phyloP scores from a whole-genome alignment of 2,888 invertebrate species.

The Aleiodes leptofemur region DNA sequence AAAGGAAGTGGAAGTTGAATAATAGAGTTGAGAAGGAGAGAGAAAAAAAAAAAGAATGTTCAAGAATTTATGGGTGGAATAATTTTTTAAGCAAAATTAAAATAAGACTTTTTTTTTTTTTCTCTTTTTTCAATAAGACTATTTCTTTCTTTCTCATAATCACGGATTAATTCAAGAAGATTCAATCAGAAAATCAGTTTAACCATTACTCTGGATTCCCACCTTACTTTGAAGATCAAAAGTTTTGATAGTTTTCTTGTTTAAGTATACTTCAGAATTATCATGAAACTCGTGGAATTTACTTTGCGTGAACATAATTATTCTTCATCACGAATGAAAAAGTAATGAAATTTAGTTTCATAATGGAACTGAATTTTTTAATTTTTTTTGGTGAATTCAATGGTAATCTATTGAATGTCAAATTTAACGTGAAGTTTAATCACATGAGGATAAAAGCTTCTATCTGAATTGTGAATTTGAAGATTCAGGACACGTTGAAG shows the following conservation, averaged over 20 bases:
- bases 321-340: too few relatives aligned
- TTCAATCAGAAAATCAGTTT: conserved; percentile 24
- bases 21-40: not conserved
- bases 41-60: not conserved
- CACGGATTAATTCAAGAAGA: conserved; percentile 12
- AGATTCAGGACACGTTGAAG: too few relatives aligned
- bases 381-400: too few relatives aligned
- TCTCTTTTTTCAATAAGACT: too few relatives aligned
- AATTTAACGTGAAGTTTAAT: too few relatives aligned
- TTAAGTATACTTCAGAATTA: conserved; percentile 1
- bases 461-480: too few relatives aligned
- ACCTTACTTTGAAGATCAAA: not conserved
- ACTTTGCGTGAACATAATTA: not conserved
- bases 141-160: conserved; percentile 4
- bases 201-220: not conserved
- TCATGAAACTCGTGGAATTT: not conserved
- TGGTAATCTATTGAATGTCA: too few relatives aligned
- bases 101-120: too few relatives aligned
- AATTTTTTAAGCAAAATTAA: not conserved
- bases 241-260: conserved; percentile 10
- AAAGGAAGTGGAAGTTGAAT: conserved; percentile 5
- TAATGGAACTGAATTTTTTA: too few relatives aligned
- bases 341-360: too few relatives aligned
- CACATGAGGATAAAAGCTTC: too few relatives aligned
- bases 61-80: not conserved